phyloP scores from a whole-genome alignment of 2,113 vertebrate species.

The Sclerurus mexicanus region DNA sequence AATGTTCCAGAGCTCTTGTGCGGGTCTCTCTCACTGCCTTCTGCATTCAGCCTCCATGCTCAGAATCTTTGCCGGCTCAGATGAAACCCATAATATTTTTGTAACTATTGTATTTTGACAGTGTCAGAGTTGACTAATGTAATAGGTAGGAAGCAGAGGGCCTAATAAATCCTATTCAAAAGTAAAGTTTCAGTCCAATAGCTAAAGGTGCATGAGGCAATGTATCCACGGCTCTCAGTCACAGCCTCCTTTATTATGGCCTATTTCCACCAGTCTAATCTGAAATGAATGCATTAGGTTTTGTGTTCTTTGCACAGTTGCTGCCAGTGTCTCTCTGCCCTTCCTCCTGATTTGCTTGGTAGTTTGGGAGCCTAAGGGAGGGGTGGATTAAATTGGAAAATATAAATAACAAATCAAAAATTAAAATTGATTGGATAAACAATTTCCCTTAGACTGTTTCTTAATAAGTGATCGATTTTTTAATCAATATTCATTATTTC shows the following conservation, averaged over 20 bases:
- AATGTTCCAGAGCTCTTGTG: neutral
- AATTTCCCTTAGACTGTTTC: constrained; percentile 84
- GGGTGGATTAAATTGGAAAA: constrained; percentile 79
- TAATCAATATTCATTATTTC: constrained; percentile 89
- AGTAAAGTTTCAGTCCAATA: constrained; percentile 53
- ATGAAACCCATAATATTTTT: constrained; percentile 7
- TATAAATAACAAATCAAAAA: constrained; percentile 88
- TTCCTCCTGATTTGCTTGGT: constrained; percentile 49
- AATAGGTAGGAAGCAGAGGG: constrained; percentile 22
- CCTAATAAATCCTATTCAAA: constrained; percentile 53
- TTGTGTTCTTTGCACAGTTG: constrained; percentile 39
- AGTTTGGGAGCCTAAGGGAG: constrained; percentile 67
- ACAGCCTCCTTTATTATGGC: constrained; percentile 21
- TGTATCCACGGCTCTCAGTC: constrained; percentile 45
- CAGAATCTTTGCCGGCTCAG: constrained; percentile 4
- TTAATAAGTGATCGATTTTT: constrained; percentile 85
- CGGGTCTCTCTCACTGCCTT: neutral
- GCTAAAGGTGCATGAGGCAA: constrained; percentile 65
- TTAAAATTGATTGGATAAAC: constrained; percentile 87
- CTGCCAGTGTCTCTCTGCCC: constrained; percentile 31
- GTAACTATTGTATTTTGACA: constrained; percentile 39
- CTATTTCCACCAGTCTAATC: constrained; percentile 35
- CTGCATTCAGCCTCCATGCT: neutral
- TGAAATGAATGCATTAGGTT: constrained; percentile 40
- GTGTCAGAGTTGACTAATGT: neutral